Conservation (phyloP, 92 coral and sea anemone genomes). For the Parazoanthus atlanticus region DNA sequence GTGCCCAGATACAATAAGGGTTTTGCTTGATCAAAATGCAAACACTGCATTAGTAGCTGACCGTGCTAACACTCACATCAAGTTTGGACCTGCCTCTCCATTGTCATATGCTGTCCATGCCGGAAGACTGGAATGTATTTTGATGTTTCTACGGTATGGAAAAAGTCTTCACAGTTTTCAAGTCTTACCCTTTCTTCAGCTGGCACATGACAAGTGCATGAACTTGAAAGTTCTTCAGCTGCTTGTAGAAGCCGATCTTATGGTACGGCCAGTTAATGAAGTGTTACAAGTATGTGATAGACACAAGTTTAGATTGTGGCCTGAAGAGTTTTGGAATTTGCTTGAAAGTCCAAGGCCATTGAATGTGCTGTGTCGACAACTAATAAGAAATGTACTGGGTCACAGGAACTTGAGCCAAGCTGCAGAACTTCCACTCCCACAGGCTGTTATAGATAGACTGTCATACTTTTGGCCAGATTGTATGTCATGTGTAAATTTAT, state of each 20-base stretch:
- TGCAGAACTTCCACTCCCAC: slow-evolving; percentile 34
- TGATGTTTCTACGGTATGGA: slow-evolving; percentile 47
- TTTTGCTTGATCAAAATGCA: slow-evolving; percentile 49
- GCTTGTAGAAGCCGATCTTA: slow-evolving; percentile 50
- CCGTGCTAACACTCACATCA: background rate
- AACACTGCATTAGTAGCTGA: slow-evolving; percentile 12
- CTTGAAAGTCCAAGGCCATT: slow-evolving; percentile 45
- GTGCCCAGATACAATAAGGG: slow-evolving; percentile 32
- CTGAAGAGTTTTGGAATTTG: slow-evolving; percentile 47
- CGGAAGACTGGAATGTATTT: slow-evolving; percentile 43
- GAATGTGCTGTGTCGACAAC: slow-evolving; percentile 36
- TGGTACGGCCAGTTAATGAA: slow-evolving; percentile 2
- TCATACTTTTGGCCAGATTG: slow-evolving; percentile 24
- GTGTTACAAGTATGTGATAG: background rate
- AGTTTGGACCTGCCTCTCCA: slow-evolving; percentile 33
- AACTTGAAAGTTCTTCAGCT: slow-evolving; percentile 47
- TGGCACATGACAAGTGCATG: slow-evolving; percentile 36
- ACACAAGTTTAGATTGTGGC: slow-evolving; percentile 42
- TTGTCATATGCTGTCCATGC: slow-evolving; percentile 44
- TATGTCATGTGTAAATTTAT: background rate
- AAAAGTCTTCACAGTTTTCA: slow-evolving; percentile 44
- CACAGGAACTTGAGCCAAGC: slow-evolving; percentile 15
- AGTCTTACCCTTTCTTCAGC: slow-evolving; percentile 11
- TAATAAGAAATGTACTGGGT: slow-evolving; percentile 35
- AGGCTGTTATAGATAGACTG: background rate